These are phyloP conservation scores for Melipona quadrifasciata DNA, from an alignment of 1,140 invertebrate species.

Conservation along the genomic window DNA sequence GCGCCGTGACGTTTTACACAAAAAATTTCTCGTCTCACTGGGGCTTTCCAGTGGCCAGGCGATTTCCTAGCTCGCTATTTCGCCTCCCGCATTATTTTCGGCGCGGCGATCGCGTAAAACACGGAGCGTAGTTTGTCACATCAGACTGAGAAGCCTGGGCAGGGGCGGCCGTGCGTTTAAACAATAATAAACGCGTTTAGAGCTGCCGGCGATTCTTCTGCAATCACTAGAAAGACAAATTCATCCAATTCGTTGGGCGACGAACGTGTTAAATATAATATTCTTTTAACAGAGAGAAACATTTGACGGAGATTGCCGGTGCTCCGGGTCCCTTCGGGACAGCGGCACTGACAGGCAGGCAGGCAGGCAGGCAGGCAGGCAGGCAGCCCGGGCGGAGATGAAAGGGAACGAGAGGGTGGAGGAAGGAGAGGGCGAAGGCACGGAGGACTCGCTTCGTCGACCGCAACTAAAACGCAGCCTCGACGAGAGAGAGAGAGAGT, in stretches of 20 bases:
- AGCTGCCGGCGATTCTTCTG: too few relatives aligned
- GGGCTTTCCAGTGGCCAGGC: too few relatives aligned
- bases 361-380: constrained; percentile 42
- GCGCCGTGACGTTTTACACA: background rate
- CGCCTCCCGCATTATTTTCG: background rate
- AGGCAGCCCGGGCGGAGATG: constrained; percentile 25
- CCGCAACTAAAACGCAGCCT: constrained; percentile 75
- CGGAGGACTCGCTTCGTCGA: constrained; percentile 72
- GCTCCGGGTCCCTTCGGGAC: constrained; percentile 26
- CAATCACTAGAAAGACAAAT: too few relatives aligned
- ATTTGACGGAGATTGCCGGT: constrained; percentile 59
- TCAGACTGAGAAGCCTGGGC: background rate
- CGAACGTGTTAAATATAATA: too few relatives aligned
- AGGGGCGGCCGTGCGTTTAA: constrained; percentile 32
- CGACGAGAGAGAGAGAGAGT: constrained; percentile 68
- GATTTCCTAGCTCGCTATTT: too few relatives aligned
- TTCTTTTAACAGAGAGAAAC: constrained; percentile 59
- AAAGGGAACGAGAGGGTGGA: constrained; percentile 40
- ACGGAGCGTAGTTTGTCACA: constrained; percentile 33
- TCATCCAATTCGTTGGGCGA: too few relatives aligned
- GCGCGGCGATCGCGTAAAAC: constrained; percentile 5
- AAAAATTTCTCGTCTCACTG: constrained; percentile 6
- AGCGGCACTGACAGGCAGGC: constrained; percentile 51
- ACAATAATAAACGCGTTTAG: too few relatives aligned
- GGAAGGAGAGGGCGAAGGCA: background rate